A percentile compares a stretch with the other conserved stretches of the same genome.
These are phyloP conservation scores for Leptogaster cylindrica DNA, from an alignment of 2,888 invertebrate genomes.

Conservation along the genomic window DNA sequence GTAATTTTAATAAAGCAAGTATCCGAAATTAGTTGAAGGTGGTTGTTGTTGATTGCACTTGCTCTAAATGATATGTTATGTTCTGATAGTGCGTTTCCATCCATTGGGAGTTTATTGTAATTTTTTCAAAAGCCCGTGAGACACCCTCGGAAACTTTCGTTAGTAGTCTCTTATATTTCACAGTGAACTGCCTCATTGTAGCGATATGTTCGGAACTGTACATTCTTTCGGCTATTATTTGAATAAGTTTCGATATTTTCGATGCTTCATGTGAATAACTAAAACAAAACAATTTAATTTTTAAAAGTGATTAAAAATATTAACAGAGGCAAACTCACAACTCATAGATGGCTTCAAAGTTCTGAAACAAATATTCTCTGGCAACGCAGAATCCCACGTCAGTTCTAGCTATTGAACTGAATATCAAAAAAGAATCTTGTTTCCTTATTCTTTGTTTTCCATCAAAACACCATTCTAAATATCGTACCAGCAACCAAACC, in stretches of 20 bases:
- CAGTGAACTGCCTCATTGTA: conserved; percentile 64
- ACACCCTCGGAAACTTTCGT: conserved; percentile 73
- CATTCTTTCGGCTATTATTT: conserved; percentile 63
- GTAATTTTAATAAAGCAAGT: too few species aligned
- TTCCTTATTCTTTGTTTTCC: conserved; percentile 70
- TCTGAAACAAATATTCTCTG: conserved; percentile 72
- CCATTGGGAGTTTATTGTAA: conserved; percentile 80
- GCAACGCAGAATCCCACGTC: conserved; percentile 75
- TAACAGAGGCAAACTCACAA: conserved; percentile 67
- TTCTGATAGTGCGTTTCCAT: conserved; percentile 64
- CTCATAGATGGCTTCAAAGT: conserved; percentile 68
- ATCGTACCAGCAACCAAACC: conserved; percentile 62
- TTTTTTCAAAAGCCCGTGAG: conserved; percentile 75
- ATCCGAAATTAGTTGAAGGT: too few species aligned
- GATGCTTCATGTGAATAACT: conserved; percentile 64
- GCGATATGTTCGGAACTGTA: conserved; percentile 61
- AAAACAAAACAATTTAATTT: conserved; percentile 49
- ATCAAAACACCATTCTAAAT: conserved; percentile 70
- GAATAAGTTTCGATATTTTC: conserved; percentile 62
- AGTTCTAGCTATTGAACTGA: conserved; percentile 69
- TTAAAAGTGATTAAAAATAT: background rate
- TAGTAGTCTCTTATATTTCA: conserved; percentile 65
- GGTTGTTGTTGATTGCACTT: too few species aligned
- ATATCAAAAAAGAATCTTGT: conserved; percentile 72
- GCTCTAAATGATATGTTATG: conserved; percentile 46